These are phyloP conservation scores for Plutella xylostella DNA, from an alignment of 2,888 invertebrate species.

Conservation along the genomic window DNA sequence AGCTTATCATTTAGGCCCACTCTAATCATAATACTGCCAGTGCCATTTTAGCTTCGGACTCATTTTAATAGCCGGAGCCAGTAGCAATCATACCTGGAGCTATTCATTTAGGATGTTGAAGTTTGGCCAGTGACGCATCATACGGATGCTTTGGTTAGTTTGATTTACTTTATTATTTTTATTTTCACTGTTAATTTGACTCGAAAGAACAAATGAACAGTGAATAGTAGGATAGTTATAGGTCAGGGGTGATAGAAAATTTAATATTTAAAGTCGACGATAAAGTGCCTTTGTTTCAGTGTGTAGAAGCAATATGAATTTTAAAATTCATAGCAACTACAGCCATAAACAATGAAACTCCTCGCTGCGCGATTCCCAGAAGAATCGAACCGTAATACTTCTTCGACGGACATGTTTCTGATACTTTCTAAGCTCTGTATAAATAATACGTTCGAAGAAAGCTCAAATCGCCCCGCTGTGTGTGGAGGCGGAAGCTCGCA, in stretches of 20 bases:
- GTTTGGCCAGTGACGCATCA: no score
- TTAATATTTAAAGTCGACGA: no score
- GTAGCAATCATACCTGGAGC: constrained; percentile 34
- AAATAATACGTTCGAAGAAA: constrained; percentile 55
- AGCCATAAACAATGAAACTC: constrained; percentile 1
- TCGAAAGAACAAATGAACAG: no score
- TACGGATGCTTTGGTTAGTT: no score
- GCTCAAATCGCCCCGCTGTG: constrained; percentile 45
- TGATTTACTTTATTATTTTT: no score
- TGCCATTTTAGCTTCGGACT: constrained; percentile 59
- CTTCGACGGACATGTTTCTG: constrained; percentile 48
- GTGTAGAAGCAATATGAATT: no score
- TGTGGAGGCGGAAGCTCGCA: constrained; percentile 34
- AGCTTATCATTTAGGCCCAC: constrained; percentile 57
- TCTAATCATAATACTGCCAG: constrained; percentile 60
- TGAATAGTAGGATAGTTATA: no score
- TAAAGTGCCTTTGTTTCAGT: no score
- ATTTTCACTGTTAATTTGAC: no score
- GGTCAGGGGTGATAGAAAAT: no score
- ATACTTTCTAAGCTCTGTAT: constrained; percentile 61
- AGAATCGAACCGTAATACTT: constrained; percentile 25
- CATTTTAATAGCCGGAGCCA: constrained; percentile 50
- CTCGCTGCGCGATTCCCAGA: constrained; percentile 39
- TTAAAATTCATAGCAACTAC: no score
- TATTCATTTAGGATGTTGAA: no score